phyloP scores from a whole-genome alignment of 2,797 vertebrate genomes.

The Leptatherina wallacei region DNA sequence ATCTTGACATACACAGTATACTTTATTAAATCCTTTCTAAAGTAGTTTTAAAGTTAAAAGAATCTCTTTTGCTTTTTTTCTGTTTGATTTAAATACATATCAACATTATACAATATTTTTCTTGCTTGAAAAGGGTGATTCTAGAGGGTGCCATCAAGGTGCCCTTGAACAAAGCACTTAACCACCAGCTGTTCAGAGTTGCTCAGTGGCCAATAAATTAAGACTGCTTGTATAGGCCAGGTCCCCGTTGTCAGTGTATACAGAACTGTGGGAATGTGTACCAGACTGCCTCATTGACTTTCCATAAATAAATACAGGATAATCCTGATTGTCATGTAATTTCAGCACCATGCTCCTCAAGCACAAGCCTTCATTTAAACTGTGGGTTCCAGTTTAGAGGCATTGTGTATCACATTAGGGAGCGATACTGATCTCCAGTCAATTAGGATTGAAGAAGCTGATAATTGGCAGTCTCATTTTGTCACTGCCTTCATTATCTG shows the following conservation, averaged over 20 bases:
- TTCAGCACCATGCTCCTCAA: slow-evolving; percentile 21
- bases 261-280: slow-evolving; percentile 40
- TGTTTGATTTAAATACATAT: not conserved
- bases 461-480: slow-evolving; percentile 70
- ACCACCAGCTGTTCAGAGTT: slow-evolving; percentile 62
- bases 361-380: slow-evolving; percentile 20
- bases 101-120: not conserved
- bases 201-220: slow-evolving; percentile 49
- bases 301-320: slow-evolving; percentile 28
- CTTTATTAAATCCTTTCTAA: not conserved
- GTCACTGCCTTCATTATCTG: slow-evolving; percentile 62
- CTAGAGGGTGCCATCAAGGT: slow-evolving; percentile 43
- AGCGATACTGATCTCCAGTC: slow-evolving; percentile 61
- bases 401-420: slow-evolving; percentile 55
- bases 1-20: not conserved
- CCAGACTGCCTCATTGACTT: slow-evolving; percentile 26
- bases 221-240: slow-evolving; percentile 23
- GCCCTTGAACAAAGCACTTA: slow-evolving; percentile 59
- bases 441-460: slow-evolving; percentile 62
- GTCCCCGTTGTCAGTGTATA: slow-evolving; percentile 42
- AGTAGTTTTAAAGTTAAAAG: not conserved
- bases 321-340: slow-evolving; percentile 42
- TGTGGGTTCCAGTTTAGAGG: slow-evolving; percentile 28
- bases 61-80: not conserved
- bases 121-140: not conserved